Percentiles rank a stretch among this genome's conserved stretches.
phyloP scores from a whole-genome alignment of 2,113 vertebrate species.

The Antechinus flavipes region DNA sequence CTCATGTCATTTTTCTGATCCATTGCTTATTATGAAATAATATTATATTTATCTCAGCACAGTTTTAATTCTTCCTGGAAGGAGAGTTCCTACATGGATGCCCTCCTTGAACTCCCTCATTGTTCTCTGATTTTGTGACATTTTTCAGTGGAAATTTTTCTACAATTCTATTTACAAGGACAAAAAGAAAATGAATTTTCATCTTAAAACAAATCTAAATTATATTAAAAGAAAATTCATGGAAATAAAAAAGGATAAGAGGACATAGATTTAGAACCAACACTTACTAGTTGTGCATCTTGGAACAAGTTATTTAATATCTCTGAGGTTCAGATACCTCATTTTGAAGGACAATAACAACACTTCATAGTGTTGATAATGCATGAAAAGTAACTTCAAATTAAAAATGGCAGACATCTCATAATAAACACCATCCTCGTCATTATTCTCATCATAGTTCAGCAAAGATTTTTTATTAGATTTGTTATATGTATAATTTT shows the following conservation, averaged over 20 bases:
- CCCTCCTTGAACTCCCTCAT: background rate
- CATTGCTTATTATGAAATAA: background rate
- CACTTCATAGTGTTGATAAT: background rate
- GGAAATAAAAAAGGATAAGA: background rate
- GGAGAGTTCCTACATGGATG: background rate
- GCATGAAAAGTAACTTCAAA: background rate
- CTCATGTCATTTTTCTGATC: background rate
- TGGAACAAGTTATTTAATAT: background rate
- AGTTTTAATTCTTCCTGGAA: constrained; percentile 28
- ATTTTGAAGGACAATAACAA: background rate
- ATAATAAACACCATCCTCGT: background rate
- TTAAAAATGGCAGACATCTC: background rate
- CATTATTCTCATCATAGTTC: background rate
- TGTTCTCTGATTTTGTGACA: background rate
- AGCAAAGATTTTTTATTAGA: background rate
- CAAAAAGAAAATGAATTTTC: background rate
- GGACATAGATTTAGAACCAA: background rate
- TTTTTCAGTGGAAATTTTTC: background rate
- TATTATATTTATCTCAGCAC: background rate
- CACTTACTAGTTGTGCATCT: background rate
- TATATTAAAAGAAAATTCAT: background rate
- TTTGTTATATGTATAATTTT: background rate
- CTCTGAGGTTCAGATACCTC: background rate
- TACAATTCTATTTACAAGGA: background rate
- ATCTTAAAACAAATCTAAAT: constrained; percentile 20